These are phyloP conservation scores for Copsychus sechellarum DNA, from an alignment of 2,113 vertebrate species.

Conservation along the genomic window DNA sequence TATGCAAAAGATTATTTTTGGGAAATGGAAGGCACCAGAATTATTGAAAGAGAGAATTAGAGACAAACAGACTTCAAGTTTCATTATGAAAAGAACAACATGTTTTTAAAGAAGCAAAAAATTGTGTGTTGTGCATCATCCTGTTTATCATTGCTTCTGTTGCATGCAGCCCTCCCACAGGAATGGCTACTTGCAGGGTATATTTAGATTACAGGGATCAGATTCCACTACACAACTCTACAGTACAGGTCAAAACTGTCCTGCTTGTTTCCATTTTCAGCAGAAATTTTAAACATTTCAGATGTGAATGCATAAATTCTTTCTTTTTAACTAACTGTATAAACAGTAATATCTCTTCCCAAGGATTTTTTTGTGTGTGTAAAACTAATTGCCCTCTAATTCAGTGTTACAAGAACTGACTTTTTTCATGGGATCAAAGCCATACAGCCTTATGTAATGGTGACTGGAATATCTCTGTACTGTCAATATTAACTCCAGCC, in stretches of 20 bases:
- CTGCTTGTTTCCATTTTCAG: conserved; percentile 37
- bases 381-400: not conserved
- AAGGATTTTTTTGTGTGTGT: not conserved
- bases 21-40: not conserved
- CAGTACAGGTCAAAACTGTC: not conserved
- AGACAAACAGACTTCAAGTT: not conserved
- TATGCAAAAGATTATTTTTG: not conserved
- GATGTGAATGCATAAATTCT: not conserved
- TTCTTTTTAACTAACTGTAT: not conserved
- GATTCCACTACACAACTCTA: not conserved
- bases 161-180: not conserved
- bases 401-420: not conserved
- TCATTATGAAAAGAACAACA: not conserved
- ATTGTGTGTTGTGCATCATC: not conserved
- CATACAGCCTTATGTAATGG: not conserved
- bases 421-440: not conserved
- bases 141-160: not conserved
- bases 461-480: not conserved
- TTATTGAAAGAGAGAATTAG: not conserved
- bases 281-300: conserved; percentile 21
- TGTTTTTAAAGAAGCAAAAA: not conserved
- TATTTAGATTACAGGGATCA: conserved; percentile 25
- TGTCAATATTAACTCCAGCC: not conserved
- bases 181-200: not conserved
- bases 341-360: not conserved